Conservation (phyloP, 2,797 vertebrate species). For the Petrocephalus sullivani region DNA sequence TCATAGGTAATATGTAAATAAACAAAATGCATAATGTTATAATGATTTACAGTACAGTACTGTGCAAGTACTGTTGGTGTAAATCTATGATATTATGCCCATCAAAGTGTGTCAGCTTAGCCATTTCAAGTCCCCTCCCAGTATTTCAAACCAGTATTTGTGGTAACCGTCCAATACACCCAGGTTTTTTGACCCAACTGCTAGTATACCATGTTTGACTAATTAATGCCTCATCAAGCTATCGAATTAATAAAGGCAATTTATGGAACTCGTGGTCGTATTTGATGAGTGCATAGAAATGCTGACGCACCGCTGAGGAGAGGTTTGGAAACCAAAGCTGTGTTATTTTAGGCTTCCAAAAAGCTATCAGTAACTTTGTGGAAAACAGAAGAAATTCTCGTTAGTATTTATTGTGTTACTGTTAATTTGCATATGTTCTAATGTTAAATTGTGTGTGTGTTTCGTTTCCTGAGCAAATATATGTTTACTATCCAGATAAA, state of each 20-base stretch:
- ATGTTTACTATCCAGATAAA: background rate
- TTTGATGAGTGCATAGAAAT: background rate
- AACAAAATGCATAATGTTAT: background rate
- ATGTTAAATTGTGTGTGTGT: background rate
- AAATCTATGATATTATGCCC: background rate
- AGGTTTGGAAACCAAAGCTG: background rate
- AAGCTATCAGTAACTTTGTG: background rate
- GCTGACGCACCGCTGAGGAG: background rate
- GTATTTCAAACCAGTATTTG: background rate
- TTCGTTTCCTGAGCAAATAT: background rate
- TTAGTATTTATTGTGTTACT: background rate
- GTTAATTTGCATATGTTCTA: background rate
- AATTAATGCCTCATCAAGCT: background rate
- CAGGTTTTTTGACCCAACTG: background rate
- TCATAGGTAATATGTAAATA: background rate
- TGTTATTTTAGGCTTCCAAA: background rate
- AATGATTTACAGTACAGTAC: background rate
- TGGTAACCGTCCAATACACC: background rate
- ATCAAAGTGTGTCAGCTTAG: background rate
- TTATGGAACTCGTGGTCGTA: background rate
- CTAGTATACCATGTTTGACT: background rate
- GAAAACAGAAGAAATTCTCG: background rate
- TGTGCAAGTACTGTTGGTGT: background rate
- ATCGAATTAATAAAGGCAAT: background rate
- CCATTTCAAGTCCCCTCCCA: background rate